Conservation (phyloP, 2,888 invertebrate species). For the Cinara cedri region DNA sequence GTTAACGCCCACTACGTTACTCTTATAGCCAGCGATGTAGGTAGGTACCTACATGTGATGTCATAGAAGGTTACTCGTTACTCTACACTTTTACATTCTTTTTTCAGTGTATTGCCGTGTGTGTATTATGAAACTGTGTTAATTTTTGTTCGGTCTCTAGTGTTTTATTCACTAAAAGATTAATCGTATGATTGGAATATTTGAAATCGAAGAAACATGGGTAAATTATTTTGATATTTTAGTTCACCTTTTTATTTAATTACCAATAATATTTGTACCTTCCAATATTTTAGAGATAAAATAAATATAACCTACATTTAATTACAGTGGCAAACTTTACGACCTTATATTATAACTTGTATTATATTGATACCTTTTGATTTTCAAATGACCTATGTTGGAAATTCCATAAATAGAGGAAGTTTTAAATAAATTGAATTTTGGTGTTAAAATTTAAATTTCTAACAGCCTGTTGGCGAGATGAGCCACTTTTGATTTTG, state of each 20-base stretch:
- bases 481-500: too few species aligned
- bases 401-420: too few species aligned
- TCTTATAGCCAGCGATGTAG: constrained; percentile 24
- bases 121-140: not conserved
- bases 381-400: too few species aligned
- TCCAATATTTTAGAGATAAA: too few species aligned
- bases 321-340: too few species aligned
- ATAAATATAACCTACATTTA: too few species aligned
- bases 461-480: too few species aligned
- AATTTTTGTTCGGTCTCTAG: not conserved
- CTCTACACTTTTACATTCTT: constrained; percentile 40
- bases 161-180: not conserved
- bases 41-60: constrained; percentile 26
- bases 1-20: constrained; percentile 49
- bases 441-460: too few species aligned
- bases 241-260: not conserved
- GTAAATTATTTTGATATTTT: constrained; percentile 25
- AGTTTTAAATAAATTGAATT: too few species aligned
- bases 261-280: too few species aligned
- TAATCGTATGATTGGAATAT: not conserved
- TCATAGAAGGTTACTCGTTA: constrained; percentile 32
- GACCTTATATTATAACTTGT: too few species aligned
- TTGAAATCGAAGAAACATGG: constrained; percentile 27
- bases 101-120: not conserved
- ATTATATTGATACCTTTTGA: too few species aligned